A percentile compares a stretch with the other conserved stretches of the same genome.
Conservation (phyloP, 1,140 invertebrate genomes). For the Drosophila pseudoobscura region DNA sequence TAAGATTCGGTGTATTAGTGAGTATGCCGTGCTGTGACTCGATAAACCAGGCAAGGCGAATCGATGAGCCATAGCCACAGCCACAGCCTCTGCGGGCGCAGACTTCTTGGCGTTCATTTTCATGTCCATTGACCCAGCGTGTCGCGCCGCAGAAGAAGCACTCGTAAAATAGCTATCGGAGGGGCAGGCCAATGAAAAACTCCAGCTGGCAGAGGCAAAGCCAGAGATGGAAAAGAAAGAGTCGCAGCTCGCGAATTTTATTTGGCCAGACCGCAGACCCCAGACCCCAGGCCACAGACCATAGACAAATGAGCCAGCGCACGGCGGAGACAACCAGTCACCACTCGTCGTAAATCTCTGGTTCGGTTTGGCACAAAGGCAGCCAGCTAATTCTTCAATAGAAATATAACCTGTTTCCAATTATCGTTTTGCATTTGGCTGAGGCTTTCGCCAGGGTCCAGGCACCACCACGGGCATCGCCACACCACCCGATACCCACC, state of each 20-base stretch:
- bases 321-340: conserved; percentile 76
- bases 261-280: conserved; percentile 28
- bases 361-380: conserved; percentile 24
- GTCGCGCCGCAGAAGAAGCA: conserved; percentile 49
- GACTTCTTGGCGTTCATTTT: conserved; percentile 63
- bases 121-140: conserved; percentile 74
- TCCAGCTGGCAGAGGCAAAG: neutral
- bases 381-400: conserved; percentile 54
- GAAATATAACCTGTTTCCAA: conserved; percentile 73
- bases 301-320: conserved; percentile 67
- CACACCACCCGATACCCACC: neutral
- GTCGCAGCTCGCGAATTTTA: conserved; percentile 30
- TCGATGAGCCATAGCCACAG: conserved; percentile 53
- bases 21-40: conserved; percentile 39
- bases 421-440: conserved; percentile 66
- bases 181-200: conserved; percentile 21
- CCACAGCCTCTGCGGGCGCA: conserved; percentile 19
- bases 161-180: conserved; percentile 42
- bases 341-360: conserved; percentile 71
- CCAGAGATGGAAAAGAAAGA: conserved; percentile 17
- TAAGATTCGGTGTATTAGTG: conserved; percentile 47
- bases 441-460: conserved; percentile 54
- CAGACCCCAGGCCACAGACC: too few relatives aligned
- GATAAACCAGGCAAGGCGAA: conserved; percentile 56
- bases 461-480: conserved; percentile 9